Conservation (phyloP, 2,797 vertebrate genomes). For the Streptopelia turtur region DNA sequence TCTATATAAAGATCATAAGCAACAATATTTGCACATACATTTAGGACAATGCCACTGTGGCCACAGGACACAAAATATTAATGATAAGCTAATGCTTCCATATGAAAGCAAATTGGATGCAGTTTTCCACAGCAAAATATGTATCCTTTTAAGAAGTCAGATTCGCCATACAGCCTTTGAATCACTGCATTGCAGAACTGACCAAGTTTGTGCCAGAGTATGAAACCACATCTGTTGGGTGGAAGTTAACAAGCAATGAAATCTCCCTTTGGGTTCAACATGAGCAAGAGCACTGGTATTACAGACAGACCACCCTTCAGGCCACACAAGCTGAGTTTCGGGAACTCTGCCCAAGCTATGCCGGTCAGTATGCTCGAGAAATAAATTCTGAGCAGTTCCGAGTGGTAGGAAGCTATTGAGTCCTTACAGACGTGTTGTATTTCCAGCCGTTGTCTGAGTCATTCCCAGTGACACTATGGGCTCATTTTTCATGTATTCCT, state of each 20-base stretch:
- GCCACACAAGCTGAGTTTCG: background rate
- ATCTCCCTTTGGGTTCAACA: background rate
- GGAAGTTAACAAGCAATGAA: background rate
- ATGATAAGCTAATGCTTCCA: accelerated
- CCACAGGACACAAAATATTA: background rate
- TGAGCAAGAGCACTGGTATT: background rate
- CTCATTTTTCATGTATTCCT: background rate
- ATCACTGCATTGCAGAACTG: background rate
- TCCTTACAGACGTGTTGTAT: accelerated
- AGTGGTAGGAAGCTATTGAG: background rate
- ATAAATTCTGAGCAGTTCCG: background rate
- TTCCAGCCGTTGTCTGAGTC: background rate
- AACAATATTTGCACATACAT: background rate
- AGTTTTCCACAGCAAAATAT: background rate
- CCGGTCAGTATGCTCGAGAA: background rate
- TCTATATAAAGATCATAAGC: background rate
- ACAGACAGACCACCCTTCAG: background rate
- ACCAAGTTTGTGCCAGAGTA: background rate
- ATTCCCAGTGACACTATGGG: background rate
- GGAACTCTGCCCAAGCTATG: background rate
- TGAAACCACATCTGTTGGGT: background rate
- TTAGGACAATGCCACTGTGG: background rate
- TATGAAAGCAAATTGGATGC: background rate
- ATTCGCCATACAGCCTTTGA: background rate
- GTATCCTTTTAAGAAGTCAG: background rate